These are phyloP conservation scores for Euzetes globulus DNA, from an alignment of 2,888 invertebrate species.

Conservation along the genomic window DNA sequence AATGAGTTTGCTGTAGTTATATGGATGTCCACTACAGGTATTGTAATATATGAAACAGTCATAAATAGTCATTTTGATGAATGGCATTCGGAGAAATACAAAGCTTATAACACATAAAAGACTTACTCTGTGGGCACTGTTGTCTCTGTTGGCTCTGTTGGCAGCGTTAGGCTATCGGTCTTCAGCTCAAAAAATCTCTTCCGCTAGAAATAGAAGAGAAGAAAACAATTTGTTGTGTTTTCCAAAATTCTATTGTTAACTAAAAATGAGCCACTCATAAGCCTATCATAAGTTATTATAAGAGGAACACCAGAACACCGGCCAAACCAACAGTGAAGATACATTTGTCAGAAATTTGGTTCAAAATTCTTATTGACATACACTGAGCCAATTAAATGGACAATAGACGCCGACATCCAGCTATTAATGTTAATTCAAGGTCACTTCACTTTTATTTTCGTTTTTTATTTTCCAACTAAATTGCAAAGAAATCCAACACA, in stretches of 20 bases:
- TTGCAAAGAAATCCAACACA: no score
- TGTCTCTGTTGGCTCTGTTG: neutral
- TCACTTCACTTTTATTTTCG: neutral
- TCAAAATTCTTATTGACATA: conserved; percentile 10
- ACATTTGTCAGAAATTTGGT: conserved; percentile 9
- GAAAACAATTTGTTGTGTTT: conserved; percentile 26
- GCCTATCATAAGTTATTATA: conserved; percentile 29
- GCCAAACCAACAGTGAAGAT: conserved; percentile 11
- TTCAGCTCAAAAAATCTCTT: conserved; percentile 5
- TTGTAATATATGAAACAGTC: conserved; percentile 20
- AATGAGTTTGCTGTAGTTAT: conserved; percentile 19
- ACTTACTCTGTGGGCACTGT: neutral
- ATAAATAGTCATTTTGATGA: conserved; percentile 19
- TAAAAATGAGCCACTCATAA: conserved; percentile 15
- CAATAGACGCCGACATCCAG: conserved; percentile 9
- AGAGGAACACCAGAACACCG: conserved; percentile 12
- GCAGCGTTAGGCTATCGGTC: neutral
- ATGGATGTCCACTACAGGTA: conserved; percentile 2
- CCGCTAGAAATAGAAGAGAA: conserved; percentile 11
- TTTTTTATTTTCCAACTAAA: neutral
- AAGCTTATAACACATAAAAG: neutral
- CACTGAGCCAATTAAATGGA: conserved; percentile 20
- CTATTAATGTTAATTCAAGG: neutral
- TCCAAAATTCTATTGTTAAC: neutral
- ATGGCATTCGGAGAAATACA: conserved; percentile 13